Conservation (phyloP, 1,140 invertebrate genomes). For the Drosophila funebris region DNA sequence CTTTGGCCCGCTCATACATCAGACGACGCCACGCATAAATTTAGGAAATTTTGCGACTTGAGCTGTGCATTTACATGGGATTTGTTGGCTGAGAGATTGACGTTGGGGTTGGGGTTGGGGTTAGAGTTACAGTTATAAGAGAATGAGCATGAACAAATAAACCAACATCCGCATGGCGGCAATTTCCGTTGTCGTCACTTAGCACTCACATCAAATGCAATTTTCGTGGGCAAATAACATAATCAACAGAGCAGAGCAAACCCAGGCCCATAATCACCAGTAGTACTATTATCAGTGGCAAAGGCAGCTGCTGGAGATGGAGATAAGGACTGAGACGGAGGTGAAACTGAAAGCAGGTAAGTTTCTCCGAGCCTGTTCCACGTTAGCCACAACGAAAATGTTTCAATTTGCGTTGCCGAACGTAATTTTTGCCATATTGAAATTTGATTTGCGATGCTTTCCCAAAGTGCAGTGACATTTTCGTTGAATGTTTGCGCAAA, state of each 20-base stretch:
- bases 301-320: neutral
- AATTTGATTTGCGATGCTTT: slow-evolving; percentile 64
- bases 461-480: slow-evolving; percentile 66
- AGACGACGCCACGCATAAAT: slow-evolving; percentile 77
- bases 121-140: neutral
- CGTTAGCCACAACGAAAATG: slow-evolving; percentile 50
- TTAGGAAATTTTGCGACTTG: slow-evolving; percentile 65
- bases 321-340: neutral
- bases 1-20: slow-evolving; percentile 52
- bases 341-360: slow-evolving; percentile 31
- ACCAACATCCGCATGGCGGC: slow-evolving; percentile 62
- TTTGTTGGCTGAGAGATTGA: slow-evolving; percentile 28
- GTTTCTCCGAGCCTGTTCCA: slow-evolving; percentile 4
- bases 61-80: slow-evolving; percentile 72
- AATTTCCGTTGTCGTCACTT: slow-evolving; percentile 72
- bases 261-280: neutral
- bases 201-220: slow-evolving; percentile 73
- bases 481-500: slow-evolving; percentile 69
- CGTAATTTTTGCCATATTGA: slow-evolving; percentile 67
- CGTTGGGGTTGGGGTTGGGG: neutral
- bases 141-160: slow-evolving; percentile 55
- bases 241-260: slow-evolving; percentile 46
- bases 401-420: slow-evolving; percentile 64
- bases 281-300: neutral
- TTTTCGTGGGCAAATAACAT: slow-evolving; percentile 78